Conservation (phyloP, 30 jellyfish, hydroid and myxozoan genomes). For the Aurelia sp. region DNA sequence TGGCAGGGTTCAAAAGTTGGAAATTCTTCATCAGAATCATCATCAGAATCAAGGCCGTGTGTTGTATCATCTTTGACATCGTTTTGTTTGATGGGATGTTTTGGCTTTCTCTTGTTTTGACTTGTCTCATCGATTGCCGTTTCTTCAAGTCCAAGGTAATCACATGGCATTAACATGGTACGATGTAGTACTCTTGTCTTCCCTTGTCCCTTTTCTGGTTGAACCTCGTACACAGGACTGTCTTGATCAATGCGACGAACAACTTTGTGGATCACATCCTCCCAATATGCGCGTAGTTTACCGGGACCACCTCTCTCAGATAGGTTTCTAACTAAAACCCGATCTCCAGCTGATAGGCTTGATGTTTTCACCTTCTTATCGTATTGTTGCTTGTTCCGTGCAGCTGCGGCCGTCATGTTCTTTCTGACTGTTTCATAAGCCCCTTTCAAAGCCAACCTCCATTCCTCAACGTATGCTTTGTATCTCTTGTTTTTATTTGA, state of each 20-base stretch:
- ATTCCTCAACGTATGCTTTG: conserved; percentile 13
- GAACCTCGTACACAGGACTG: conserved; percentile 9
- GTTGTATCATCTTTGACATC: too few species aligned
- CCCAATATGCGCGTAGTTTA: too few species aligned
- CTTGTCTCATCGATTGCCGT: too few species aligned
- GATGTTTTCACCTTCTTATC: background rate
- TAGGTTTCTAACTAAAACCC: conserved; percentile 33
- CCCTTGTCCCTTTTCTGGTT: conserved; percentile 1
- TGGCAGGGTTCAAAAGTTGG: too few species aligned
- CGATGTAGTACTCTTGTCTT: conserved; percentile 8
- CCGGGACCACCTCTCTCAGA: conserved; percentile 62
- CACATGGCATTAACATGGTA: conserved; percentile 16
- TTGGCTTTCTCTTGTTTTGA: too few species aligned
- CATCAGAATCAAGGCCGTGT: too few species aligned
- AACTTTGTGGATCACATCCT: too few species aligned
- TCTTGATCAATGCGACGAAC: too few species aligned
- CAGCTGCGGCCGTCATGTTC: background rate
- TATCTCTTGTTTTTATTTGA: too few species aligned
- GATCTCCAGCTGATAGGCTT: background rate
- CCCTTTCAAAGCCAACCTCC: conserved; percentile 14
- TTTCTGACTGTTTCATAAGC: background rate
- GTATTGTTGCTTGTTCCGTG: background rate
- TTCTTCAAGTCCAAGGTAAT: too few species aligned
- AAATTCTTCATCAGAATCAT: too few species aligned
- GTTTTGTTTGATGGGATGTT: too few species aligned